Base-by-base conservation (phyloP, 2,113 vertebrate species). In the Corydoras sp. region DNA sequence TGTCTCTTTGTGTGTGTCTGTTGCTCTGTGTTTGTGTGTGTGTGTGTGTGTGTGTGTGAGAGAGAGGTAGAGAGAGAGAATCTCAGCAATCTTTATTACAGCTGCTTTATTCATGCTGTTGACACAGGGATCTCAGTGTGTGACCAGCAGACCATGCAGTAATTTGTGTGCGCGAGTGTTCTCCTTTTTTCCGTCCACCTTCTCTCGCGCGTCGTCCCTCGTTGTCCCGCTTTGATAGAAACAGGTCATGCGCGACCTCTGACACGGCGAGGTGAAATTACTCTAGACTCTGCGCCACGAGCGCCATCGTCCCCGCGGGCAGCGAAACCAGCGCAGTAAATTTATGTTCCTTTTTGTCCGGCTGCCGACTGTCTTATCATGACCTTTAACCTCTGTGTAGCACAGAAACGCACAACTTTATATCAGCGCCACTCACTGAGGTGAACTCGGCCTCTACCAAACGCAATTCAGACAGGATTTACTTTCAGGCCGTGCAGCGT, bases 281-380 rank as follows among this genome's bases (percentile, higher is more conserved):
- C 84, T 79, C 64, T 76, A 81, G 80, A 82, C 71, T 69, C 58
- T 24, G 71, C 71, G 73, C 78, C 79, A 83, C 83, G 80, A 77
- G 74, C 77, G 78, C 74, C 82, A 80, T 86, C 77, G 79, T 84
- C 85, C 67, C 54, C 71, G 76, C 65, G 73, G 69, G 71, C 76
- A 74, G 77, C 77, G 77, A 78, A 83, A 82, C 83, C 82, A 78
- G 79, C 85, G 80, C 81, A 83, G 81, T 73, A 75, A 88, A 89
- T 90, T 89, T 90, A 90, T 87, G 85, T 85, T 78, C 75, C 79
- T 73, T 71, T 77, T 81, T 79, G 76, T 56, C 72, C 61, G 86
- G 88, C 81, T 80, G 5, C 80, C 43, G 86, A 83, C 85, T 88
- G 79, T 89, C 88, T 91, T 89, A 89, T 90, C 86, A 83, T 88